Evolutionary conservation across 2,113 vertebrate species (phyloP).

Genomic region (Nesogale talazaci): DNA sequence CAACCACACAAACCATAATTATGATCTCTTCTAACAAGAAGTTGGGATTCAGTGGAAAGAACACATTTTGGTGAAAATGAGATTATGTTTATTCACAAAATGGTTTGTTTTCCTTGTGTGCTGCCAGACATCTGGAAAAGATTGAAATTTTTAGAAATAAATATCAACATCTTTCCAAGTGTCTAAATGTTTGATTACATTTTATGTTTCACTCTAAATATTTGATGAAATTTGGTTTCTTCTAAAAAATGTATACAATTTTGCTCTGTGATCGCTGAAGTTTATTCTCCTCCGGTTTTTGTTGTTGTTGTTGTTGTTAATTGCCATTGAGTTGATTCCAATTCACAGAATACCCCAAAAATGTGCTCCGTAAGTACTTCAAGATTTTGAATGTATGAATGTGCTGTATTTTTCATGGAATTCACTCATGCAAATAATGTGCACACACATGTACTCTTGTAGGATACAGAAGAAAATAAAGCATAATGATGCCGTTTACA

Average conservation of each 20-base stretch:
- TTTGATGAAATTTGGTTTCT: conserved; percentile 58
- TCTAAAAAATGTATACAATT: conserved; percentile 16
- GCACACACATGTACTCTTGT: too few relatives aligned
- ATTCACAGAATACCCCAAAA: not conserved
- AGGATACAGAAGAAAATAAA: too few relatives aligned
- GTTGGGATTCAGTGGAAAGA: conserved; percentile 61
- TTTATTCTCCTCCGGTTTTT: not conserved
- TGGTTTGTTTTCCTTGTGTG: conserved; percentile 68
- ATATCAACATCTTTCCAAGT: conserved; percentile 68
- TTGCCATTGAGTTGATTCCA: not conserved
- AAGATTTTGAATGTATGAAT: not conserved
- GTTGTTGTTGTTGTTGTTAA: not conserved
- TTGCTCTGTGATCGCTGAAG: not conserved
- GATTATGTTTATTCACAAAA: conserved; percentile 73
- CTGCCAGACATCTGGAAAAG: conserved; percentile 73
- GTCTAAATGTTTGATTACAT: conserved; percentile 55
- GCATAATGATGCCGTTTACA: too few relatives aligned
- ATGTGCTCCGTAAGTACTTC: not conserved
- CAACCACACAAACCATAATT: conserved; percentile 39
- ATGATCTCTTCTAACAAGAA: conserved; percentile 22
- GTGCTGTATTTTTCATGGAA: too few relatives aligned
- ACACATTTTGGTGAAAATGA: conserved; percentile 66
- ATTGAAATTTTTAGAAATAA: conserved; percentile 55
- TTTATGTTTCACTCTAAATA: conserved; percentile 66
- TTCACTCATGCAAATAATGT: too few relatives aligned